A percentile compares a stretch with the other conserved stretches of the same genome.
phyloP scores from a whole-genome alignment of 2,888 invertebrate species.

The Bruchidius siliquastri region DNA sequence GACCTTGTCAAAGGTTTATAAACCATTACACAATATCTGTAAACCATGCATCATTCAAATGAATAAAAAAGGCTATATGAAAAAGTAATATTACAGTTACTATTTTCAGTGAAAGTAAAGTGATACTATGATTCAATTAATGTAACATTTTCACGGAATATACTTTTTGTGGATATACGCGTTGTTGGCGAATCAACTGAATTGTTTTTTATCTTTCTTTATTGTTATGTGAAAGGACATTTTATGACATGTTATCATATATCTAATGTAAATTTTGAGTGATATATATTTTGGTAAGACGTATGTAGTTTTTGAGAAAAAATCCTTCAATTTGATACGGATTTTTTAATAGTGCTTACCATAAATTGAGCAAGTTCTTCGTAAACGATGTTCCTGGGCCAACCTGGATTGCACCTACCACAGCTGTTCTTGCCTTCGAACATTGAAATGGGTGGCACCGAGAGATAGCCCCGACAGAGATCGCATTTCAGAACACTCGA shows the following conservation, averaged over 20 bases:
- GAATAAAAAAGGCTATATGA: background rate
- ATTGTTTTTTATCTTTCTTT: too few relatives aligned
- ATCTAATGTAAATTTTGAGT: too few relatives aligned
- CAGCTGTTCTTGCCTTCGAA: slow-evolving; percentile 17
- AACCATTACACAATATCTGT: background rate
- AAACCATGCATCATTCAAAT: background rate
- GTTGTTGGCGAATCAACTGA: background rate
- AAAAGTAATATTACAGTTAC: too few relatives aligned
- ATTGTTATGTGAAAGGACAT: too few relatives aligned
- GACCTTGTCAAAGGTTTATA: background rate
- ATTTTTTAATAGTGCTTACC: too few relatives aligned
- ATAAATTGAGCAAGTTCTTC: slow-evolving; percentile 20
- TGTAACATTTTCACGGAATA: background rate
- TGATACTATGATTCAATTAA: background rate
- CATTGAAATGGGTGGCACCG: slow-evolving; percentile 16
- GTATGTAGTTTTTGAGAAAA: too few relatives aligned
- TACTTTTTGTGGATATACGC: background rate
- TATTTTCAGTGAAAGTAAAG: background rate
- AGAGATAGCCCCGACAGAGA: slow-evolving; percentile 18
- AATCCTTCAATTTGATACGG: too few relatives aligned
- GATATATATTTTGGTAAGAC: too few relatives aligned
- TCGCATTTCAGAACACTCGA: slow-evolving; percentile 11
- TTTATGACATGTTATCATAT: too few relatives aligned
- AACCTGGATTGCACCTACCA: slow-evolving; percentile 19
- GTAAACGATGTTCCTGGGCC: slow-evolving; percentile 20